Evolutionary conservation across 1,140 invertebrate genomes (phyloP).

Genomic region (Eupristina koningsbergeri): DNA sequence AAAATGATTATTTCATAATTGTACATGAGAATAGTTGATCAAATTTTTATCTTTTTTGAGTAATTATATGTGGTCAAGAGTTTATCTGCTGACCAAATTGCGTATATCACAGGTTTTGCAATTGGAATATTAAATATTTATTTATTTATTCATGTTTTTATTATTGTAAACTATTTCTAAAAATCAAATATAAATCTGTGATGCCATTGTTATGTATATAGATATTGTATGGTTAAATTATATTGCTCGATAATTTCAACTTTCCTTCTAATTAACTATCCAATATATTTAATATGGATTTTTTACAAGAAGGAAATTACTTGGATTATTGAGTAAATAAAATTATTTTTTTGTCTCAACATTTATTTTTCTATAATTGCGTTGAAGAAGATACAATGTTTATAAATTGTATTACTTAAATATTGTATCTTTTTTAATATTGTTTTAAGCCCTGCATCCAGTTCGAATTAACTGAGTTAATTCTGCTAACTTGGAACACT

Average conservation of each 20-base stretch:
- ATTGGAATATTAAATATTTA: slow-evolving; percentile 29
- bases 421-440: not conserved
- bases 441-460: slow-evolving; percentile 59
- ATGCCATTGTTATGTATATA: slow-evolving; percentile 55
- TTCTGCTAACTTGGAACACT: slow-evolving; percentile 63
- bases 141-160: slow-evolving; percentile 41
- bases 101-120: slow-evolving; percentile 29
- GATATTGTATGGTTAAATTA: slow-evolving; percentile 43
- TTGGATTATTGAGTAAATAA: slow-evolving; percentile 51
- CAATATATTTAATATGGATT: slow-evolving; percentile 42
- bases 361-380: slow-evolving; percentile 4
- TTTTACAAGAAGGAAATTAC: slow-evolving; percentile 58
- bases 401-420: not conserved
- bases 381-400: slow-evolving; percentile 9
- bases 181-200: slow-evolving; percentile 50
- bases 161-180: slow-evolving; percentile 42
- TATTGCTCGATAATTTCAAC: slow-evolving; percentile 54
- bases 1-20: no score
- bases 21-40: no score
- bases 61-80: not conserved
- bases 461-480: slow-evolving; percentile 71
- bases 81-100: slow-evolving; percentile 58
- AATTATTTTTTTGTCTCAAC: slow-evolving; percentile 47
- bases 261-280: slow-evolving; percentile 56
- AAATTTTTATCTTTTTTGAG: not conserved